A percentile compares a stretch with the other conserved stretches of the same genome.
Conservation (phyloP, 2,113 vertebrate species). For the Phodopus roborovskii region DNA sequence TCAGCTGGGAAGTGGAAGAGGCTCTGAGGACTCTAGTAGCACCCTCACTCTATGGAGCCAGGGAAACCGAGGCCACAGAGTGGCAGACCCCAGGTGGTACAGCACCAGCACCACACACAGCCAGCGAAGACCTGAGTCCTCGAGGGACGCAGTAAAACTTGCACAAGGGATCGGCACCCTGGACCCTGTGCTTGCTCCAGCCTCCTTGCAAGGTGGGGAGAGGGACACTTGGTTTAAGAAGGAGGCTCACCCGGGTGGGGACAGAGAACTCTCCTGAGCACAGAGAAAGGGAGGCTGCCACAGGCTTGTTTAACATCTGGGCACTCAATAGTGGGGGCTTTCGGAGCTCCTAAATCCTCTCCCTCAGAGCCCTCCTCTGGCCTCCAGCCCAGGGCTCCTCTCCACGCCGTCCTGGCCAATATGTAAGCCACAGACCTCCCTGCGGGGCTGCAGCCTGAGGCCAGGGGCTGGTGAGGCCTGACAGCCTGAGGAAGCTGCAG, state of each 20-base stretch:
- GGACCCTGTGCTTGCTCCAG: neutral
- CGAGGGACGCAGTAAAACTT: neutral
- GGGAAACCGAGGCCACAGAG: neutral
- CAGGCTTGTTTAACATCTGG: too few relatives aligned
- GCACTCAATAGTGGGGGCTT: neutral
- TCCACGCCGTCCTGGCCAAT: neutral
- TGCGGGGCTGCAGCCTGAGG: neutral
- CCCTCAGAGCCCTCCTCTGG: too few relatives aligned
- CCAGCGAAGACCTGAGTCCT: neutral
- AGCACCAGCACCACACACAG: neutral
- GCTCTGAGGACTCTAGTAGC: neutral
- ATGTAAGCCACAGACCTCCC: neutral
- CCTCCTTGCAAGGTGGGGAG: neutral
- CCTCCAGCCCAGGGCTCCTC: neutral
- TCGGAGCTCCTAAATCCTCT: too few relatives aligned
- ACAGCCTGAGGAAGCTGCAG: neutral
- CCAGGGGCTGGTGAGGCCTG: neutral
- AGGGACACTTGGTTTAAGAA: neutral
- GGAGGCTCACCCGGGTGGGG: neutral
- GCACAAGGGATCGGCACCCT: too few relatives aligned
- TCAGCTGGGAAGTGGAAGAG: rapidly evolving
- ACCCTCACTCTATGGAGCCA: neutral
- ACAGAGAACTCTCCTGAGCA: neutral
- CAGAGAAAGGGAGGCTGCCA: too few relatives aligned
- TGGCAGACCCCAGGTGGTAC: neutral